Evolutionary conservation across 2,888 invertebrate species (phyloP).

Genomic region (Agonopterix heracliana): DNA sequence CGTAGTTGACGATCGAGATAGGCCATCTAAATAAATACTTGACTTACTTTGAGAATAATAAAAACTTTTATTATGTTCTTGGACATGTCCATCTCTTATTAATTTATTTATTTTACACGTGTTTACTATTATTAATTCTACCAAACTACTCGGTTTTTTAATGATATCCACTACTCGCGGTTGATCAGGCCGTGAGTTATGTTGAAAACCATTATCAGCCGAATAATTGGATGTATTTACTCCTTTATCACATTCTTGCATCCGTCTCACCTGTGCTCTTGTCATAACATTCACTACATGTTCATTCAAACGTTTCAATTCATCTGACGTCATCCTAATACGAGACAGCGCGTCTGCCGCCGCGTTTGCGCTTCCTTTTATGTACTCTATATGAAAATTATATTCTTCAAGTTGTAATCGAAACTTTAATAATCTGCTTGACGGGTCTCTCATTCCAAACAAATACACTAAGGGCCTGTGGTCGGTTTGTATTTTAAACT

Average conservation of each 20-base stretch:
- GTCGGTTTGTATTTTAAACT: too few species aligned
- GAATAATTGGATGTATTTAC: too few species aligned
- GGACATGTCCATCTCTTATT: not conserved
- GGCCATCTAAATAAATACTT: conserved; percentile 5
- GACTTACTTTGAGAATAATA: not conserved
- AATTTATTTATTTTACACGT: not conserved
- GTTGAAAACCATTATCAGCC: not conserved
- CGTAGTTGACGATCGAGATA: conserved; percentile 7
- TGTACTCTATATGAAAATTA: conserved; percentile 8
- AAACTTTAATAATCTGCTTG: conserved; percentile 8
- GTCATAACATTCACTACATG: conserved; percentile 8
- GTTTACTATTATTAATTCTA: conserved; percentile 3
- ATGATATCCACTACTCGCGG: conserved; percentile 16
- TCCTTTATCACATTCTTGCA: not conserved
- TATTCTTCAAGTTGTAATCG: too few species aligned
- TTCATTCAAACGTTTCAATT: conserved; percentile 11
- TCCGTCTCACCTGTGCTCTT: not conserved
- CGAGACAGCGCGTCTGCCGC: conserved; percentile 11
- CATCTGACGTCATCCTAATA: conserved; percentile 7
- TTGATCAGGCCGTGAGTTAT: conserved; percentile 15
- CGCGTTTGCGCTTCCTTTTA: conserved; percentile 6
- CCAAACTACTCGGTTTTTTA: conserved; percentile 5
- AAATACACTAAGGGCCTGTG: too few species aligned
- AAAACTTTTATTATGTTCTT: not conserved
- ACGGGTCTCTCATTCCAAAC: too few species aligned